Base-by-base conservation (phyloP, 2,113 vertebrate species). In the Sorex fumeus region DNA sequence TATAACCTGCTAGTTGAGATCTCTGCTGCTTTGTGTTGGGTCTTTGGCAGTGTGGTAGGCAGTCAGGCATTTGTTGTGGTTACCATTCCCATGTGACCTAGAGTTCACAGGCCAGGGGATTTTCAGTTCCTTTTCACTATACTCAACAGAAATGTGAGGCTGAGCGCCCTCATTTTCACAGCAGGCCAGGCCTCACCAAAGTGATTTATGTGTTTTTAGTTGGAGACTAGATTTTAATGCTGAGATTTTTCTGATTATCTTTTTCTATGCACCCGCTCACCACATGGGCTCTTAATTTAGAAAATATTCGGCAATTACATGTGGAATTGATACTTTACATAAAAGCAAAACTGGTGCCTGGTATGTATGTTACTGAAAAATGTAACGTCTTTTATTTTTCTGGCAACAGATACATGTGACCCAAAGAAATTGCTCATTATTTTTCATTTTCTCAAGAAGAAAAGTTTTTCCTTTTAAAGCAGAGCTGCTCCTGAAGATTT, bases 271-370 rank as follows among this genome's bases (percentile, higher is more conserved):
- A 96, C 92, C 86, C 88, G 91, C 80, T 43, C 96, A 93, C 94
- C 93, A 96, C 88, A 93, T 96, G 96, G 95, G 96, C 43, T 89
- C 93, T 97, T 96, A 96, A 96, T 97, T 97, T 97, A 97, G 95
- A 95, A 91, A 96, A 80, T 94, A 87, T 90, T 95, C 64, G 96
- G 34, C 95, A 98, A 94, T 95, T 97, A 90, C 89, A 96, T 95
- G 70, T 96, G 93, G 93, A 97, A 94, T 85, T 97, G 84, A 97
- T 98, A 91, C 89, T 97, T 97, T 95, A 90, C 94, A 95, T 97
- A 91, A 97, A 97, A 97, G 92, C 91, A 95, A 85, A 97, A 96
- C 96, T 95, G 94, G 80, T 94, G 93, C 69, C 88, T 97, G 53
- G 79, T 93, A 69, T 95, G 87, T 97, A 88, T 96, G 94, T 97